phyloP scores from a whole-genome alignment of 2,888 invertebrate genomes.

The Raillietiella orientalis region DNA sequence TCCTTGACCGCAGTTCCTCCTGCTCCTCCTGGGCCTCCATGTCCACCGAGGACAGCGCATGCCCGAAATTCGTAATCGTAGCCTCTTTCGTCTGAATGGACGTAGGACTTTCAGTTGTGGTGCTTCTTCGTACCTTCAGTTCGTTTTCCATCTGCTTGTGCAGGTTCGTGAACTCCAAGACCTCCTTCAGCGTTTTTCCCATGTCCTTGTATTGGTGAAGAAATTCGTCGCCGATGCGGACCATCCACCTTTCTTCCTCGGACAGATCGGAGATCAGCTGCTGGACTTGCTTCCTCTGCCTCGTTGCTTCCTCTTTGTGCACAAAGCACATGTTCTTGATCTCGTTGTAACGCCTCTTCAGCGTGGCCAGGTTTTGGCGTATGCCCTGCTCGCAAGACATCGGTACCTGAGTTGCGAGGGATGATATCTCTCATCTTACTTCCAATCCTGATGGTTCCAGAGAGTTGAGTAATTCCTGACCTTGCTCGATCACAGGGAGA shows the following conservation, averaged over 20 bases:
- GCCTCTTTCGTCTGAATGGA: no score
- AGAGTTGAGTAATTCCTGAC: slow-evolving; percentile 3
- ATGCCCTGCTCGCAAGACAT: slow-evolving; percentile 17
- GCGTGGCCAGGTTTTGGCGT: slow-evolving; percentile 27
- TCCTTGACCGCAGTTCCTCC: no score
- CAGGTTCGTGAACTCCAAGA: slow-evolving; percentile 33
- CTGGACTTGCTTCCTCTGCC: neutral
- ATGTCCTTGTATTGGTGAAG: slow-evolving; percentile 34
- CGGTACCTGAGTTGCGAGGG: no score
- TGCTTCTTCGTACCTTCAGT: slow-evolving; percentile 27
- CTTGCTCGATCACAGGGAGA: slow-evolving; percentile 25
- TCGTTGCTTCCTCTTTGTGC: slow-evolving; percentile 22
- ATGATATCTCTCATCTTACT: neutral
- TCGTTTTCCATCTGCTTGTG: slow-evolving; percentile 38
- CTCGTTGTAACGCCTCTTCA: slow-evolving; percentile 34
- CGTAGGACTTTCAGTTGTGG: no score
- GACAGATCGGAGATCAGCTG: slow-evolving; percentile 26
- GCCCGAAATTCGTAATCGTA: no score
- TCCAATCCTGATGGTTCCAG: neutral
- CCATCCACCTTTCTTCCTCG: no score
- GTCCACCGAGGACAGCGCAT: no score
- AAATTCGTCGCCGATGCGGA: slow-evolving; percentile 33
- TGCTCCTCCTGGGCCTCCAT: no score
- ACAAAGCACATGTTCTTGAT: slow-evolving; percentile 26
- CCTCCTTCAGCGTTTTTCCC: slow-evolving; percentile 28